Conservation (phyloP, 2,888 invertebrate genomes). For the Lycophotia porphyrea region DNA sequence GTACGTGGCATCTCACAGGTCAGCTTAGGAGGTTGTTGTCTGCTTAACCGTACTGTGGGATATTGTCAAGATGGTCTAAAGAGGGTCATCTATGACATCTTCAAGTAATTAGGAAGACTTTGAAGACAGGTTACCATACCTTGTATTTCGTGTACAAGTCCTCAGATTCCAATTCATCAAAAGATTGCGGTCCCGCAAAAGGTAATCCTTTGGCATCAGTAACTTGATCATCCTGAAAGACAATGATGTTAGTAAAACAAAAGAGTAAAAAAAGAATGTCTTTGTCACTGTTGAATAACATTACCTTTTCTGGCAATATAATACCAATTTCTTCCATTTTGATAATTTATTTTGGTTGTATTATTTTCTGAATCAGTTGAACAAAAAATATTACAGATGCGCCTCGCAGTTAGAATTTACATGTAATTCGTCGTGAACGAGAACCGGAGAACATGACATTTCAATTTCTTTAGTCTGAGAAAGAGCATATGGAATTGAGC, state of each 20-base stretch:
- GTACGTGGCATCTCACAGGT: neutral
- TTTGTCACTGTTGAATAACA: slow-evolving; percentile 30
- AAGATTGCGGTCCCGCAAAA: slow-evolving; percentile 92
- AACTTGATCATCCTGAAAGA: slow-evolving; percentile 91
- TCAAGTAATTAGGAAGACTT: neutral
- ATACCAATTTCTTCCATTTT: slow-evolving; percentile 96
- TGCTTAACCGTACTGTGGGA: neutral
- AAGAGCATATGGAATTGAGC: neutral
- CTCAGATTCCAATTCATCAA: slow-evolving; percentile 96
- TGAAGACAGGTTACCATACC: slow-evolving; percentile 86
- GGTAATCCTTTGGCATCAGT: slow-evolving; percentile 92
- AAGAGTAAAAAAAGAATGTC: neutral
- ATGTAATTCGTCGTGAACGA: neutral
- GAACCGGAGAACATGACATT: slow-evolving; percentile 36
- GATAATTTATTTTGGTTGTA: slow-evolving; percentile 27
- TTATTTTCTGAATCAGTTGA: slow-evolving; percentile 14
- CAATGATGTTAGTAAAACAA: slow-evolving; percentile 11
- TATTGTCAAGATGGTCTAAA: too few relatives aligned
- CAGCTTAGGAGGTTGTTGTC: neutral
- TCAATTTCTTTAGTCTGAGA: slow-evolving; percentile 40
- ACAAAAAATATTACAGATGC: slow-evolving; percentile 22
- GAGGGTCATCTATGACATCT: neutral
- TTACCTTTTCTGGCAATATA: slow-evolving; percentile 94
- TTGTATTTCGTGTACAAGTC: slow-evolving; percentile 99
- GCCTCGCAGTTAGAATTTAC: slow-evolving; percentile 18